Evolutionary conservation across 2,888 invertebrate genomes (phyloP).

Genomic region (Amaurobius ferox): DNA sequence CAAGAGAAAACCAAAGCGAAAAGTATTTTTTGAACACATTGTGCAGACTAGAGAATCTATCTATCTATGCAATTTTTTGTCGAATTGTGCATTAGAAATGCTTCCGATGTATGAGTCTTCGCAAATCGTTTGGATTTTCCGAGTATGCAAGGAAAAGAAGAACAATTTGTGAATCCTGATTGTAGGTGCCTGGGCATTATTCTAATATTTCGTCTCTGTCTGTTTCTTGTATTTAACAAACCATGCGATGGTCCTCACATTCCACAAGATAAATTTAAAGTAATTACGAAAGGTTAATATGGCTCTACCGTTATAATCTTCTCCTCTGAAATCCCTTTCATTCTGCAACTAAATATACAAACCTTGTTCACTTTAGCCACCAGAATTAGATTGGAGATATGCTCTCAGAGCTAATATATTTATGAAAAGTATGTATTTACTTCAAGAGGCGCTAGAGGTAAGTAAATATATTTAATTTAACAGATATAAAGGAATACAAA

Average conservation of each 20-base stretch:
- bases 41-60: slow-evolving; percentile 1
- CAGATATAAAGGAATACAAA: slow-evolving; percentile 46
- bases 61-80: slow-evolving; percentile 16
- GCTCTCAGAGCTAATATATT: slow-evolving; percentile 66
- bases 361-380: slow-evolving; percentile 70
- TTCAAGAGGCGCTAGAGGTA: slow-evolving; percentile 62
- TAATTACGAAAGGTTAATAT: background rate
- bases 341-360: slow-evolving; percentile 8
- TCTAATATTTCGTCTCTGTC: slow-evolving; percentile 11
- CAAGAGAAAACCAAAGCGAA: background rate
- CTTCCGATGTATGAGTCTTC: background rate
- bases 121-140: slow-evolving; percentile 1
- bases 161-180: background rate
- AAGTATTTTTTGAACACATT: slow-evolving; percentile 14
- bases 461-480: slow-evolving; percentile 50
- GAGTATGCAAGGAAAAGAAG: background rate
- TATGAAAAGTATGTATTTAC: slow-evolving; percentile 70
- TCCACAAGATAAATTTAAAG: background rate
- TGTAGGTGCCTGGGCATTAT: slow-evolving; percentile 14
- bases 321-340: slow-evolving; percentile 13
- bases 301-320: background rate
- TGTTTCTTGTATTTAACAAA: slow-evolving; percentile 16
- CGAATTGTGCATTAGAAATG: slow-evolving; percentile 18
- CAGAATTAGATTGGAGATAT: slow-evolving; percentile 49
- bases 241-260: background rate